Conservation (phyloP, 2,888 invertebrate genomes). For the Dysmachus trigonus region DNA sequence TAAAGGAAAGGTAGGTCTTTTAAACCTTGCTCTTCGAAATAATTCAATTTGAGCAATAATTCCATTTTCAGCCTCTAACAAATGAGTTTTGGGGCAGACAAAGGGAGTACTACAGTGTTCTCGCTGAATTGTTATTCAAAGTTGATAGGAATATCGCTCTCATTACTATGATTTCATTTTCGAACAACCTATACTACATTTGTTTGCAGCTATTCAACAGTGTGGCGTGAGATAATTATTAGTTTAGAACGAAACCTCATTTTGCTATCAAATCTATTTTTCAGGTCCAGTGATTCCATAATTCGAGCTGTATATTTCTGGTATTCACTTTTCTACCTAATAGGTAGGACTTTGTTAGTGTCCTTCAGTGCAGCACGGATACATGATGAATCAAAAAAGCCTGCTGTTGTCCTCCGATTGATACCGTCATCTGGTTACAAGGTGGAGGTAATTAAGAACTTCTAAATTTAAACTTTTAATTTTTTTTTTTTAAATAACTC, state of each 20-base stretch:
- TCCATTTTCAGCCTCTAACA: constrained; percentile 57
- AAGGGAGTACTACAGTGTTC: constrained; percentile 66
- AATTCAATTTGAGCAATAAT: not conserved
- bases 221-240: constrained; percentile 59
- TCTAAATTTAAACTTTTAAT: no score
- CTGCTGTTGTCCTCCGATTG: constrained; percentile 64
- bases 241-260: no score
- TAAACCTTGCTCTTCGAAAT: not conserved
- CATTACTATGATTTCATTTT: constrained; percentile 68
- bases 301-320: constrained; percentile 65
- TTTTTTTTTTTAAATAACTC: not conserved
- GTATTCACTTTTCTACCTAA: constrained; percentile 65
- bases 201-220: constrained; percentile 69
- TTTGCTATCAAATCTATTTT: not conserved
- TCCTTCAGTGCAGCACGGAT: constrained; percentile 66
- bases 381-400: constrained; percentile 65
- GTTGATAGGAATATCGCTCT: constrained; percentile 67
- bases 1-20: constrained; percentile 65
- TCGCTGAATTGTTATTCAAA: constrained; percentile 66
- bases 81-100: constrained; percentile 66
- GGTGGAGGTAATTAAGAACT: constrained; percentile 60
- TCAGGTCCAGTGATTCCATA: constrained; percentile 59
- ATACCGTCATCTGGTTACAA: constrained; percentile 65
- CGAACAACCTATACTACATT: constrained; percentile 70
- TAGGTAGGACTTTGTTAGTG: constrained; percentile 64